Base-by-base conservation (phyloP, 2,888 invertebrate genomes). In the Lithodes maja region DNA sequence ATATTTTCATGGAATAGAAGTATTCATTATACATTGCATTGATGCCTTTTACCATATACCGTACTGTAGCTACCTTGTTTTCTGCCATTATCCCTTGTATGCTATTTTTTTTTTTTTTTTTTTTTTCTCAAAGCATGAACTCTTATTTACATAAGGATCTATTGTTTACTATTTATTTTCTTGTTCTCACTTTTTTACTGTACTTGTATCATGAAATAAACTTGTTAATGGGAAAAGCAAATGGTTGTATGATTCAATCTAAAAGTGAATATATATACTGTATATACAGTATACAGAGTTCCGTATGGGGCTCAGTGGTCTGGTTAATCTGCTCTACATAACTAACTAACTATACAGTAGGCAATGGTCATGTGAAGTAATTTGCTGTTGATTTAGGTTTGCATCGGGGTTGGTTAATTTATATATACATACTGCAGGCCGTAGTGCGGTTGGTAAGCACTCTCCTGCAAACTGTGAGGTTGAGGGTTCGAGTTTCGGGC, bases 181-280 rank as follows among this genome's bases (percentile, higher is more conserved):
- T 89, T 89, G 85, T 89, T 89, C 88, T 89, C 88, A 89, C 88
- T 89, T 89, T 89, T 89, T 89, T 89, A 89, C 88, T 79, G 88
- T 88, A 89, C 82, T 89, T 89, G 88, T 85, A 89, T 85, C 79
- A 89, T 81, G 81, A 89, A 89, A 89, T 89, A 89, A 83, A 89
- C 84, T 89, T 89, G 88, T 89, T 89, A 89, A 89, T 88, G 88
- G 88, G 88, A 84, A 84, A 88, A 78, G 12, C 61, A 61, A 61
- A 61, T 33, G 33, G 33, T 33, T 33, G 33, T 33, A 33, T 33
- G 33, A 33, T 33, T 33, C 33, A 33, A 33, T 33, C 33, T 33
- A 33, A 33, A 33, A n/a, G n/a, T n/a, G n/a, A n/a, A n/a, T n/a
- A n/a, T n/a, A n/a, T n/a, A n/a, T n/a, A n/a, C n/a, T n/a, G n/a